phyloP scores from a whole-genome alignment of 92 coral and sea anemone species.

The Heteractis magnifica region DNA sequence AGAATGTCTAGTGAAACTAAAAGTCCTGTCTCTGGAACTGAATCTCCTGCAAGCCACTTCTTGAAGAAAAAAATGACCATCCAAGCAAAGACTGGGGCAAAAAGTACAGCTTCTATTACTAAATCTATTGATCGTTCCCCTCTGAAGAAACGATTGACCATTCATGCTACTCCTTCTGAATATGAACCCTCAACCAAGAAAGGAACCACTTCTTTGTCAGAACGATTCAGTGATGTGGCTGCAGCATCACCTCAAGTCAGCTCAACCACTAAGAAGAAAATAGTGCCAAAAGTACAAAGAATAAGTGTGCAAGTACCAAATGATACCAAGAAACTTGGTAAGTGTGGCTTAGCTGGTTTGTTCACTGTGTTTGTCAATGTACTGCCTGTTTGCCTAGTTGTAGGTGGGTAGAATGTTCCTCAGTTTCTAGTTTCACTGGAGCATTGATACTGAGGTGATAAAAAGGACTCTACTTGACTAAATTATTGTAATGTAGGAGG shows the following conservation, averaged over 20 bases:
- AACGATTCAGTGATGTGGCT: conserved; percentile 52
- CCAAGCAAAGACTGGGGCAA: conserved; percentile 37
- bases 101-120: conserved; percentile 37
- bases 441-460: no score
- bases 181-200: conserved; percentile 28
- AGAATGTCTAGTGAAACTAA: conserved; percentile 44
- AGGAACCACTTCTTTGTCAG: conserved; percentile 40
- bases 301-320: conserved; percentile 34
- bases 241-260: conserved; percentile 4
- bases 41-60: conserved; percentile 25
- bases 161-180: conserved; percentile 36
- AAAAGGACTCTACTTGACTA: no score
- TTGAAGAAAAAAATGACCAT: conserved; percentile 43
- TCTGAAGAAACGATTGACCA: conserved; percentile 41
- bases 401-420: no score
- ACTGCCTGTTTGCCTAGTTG: no score
- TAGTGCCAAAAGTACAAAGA: conserved; percentile 35
- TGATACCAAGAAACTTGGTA: conserved; percentile 45
- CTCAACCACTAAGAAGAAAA: conserved; percentile 27
- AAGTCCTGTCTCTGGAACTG: conserved; percentile 44
- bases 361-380: no score
- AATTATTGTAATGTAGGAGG: no score
- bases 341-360: background rate
- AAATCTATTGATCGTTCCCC: conserved; percentile 27
- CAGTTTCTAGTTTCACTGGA: no score